Evolutionary conservation across 1,140 invertebrate genomes (phyloP), one percentile per base, ranked within the genome.

Genomic region (Euura lappo): DNA sequence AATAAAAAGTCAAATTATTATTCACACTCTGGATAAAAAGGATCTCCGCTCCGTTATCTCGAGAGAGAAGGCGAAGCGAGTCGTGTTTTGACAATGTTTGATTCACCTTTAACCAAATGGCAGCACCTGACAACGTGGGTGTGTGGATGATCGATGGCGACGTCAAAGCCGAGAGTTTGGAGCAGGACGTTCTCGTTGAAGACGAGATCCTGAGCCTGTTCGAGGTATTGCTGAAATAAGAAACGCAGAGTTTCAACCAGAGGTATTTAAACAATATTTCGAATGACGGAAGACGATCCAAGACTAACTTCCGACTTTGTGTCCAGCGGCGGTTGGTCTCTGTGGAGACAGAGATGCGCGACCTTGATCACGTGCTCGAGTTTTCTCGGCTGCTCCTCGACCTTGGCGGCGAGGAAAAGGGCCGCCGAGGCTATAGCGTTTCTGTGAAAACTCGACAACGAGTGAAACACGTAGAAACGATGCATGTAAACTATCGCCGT

Each of bases 401-500:
- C 96, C 90, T 99, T 99, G 67, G 97, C 97, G 60, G 97, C 97
- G 69, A 99, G 89, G 87, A 99, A 99, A n/a, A 99, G 88, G 65
- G 95, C 93, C 6, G 95, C 95, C 1, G 94, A 91, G 44, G 94
- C 92, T 81, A 96, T 94, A 42, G 92, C 88, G 87, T 96, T 95
- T 75, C 94, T 91, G 81, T 95, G 93, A 81, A 97, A 97, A 74
- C 93, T 91, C 10, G 93, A 91, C 85, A 98, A 94, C 1, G 96
- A 95, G 81, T 97, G 97, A 87, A 97, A 98, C 87, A 98, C 95
- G 86, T 98, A 99, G 88, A 99, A 99, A 44, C 97, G 90, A 85
- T 99, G 97, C 97, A 99, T 98, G 81, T 98, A 99, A n/a, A 99
- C 97, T 79, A 98, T 98, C 46, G 96, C 96, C 72, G 96, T 97